Percentiles rank a stretch among this genome's conserved stretches.
These are phyloP conservation scores for Ptilorrhoa leucosticta DNA, from an alignment of 2,113 vertebrate species.

Conservation along the genomic window DNA sequence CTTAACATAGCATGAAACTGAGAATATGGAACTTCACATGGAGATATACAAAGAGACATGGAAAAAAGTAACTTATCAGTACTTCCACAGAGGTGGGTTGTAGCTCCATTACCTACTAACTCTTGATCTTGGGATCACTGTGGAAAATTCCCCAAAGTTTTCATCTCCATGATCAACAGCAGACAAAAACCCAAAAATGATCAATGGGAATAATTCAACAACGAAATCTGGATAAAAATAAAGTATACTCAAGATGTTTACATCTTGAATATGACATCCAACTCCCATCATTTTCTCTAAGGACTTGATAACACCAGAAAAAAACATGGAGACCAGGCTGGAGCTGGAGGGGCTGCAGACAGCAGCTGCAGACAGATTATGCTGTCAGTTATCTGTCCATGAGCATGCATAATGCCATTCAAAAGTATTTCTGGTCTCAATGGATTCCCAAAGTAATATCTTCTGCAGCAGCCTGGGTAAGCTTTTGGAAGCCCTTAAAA, in stretches of 20 bases:
- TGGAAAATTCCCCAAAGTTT: neutral
- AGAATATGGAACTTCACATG: neutral
- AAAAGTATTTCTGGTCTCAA: neutral
- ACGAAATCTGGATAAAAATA: neutral
- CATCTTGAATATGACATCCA: neutral
- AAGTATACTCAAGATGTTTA: neutral
- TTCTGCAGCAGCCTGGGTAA: accelerated
- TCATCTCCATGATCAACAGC: neutral
- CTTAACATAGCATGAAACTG: neutral
- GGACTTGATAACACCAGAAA: neutral
- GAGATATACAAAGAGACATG: neutral
- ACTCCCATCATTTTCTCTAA: neutral
- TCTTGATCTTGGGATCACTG: neutral
- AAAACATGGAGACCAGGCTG: neutral
- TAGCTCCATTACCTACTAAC: neutral
- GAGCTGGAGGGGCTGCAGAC: neutral
- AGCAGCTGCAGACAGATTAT: neutral
- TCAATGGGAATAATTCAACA: neutral
- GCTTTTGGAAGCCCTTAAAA: neutral
- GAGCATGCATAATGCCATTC: neutral
- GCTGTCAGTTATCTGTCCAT: neutral
- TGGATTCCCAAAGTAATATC: neutral
- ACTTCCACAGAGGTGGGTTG: neutral
- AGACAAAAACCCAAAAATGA: neutral
- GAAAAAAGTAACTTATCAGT: neutral